Percentiles rank a stretch among this genome's conserved stretches.
Conservation (phyloP, 1,140 invertebrate species). For the Pseudomyrmex dendroicus region DNA sequence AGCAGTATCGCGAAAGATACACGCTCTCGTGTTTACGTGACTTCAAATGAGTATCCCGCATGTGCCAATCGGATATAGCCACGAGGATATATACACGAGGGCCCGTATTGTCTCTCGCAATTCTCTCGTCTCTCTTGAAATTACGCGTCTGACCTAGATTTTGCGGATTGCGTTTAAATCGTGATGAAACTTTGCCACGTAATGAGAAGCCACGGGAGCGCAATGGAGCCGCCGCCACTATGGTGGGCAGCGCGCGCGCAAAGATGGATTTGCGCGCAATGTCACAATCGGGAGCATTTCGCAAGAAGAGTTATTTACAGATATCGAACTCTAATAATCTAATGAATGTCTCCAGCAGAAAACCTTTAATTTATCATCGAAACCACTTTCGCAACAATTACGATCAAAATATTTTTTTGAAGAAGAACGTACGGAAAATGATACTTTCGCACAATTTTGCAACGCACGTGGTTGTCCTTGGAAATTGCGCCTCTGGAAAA, state of each 20-base stretch:
- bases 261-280: background rate
- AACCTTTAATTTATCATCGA: too few species aligned
- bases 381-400: too few species aligned
- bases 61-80: constrained; percentile 12
- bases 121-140: constrained; percentile 48
- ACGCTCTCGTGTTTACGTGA: background rate
- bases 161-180: constrained; percentile 62
- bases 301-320: background rate
- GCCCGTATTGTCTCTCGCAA: constrained; percentile 49
- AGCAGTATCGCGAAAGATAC: background rate
- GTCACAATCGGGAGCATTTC: constrained; percentile 1
- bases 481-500: background rate
- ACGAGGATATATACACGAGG: background rate
- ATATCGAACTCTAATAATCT: background rate
- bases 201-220: constrained; percentile 40
- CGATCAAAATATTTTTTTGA: too few species aligned
- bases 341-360: background rate
- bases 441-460: constrained; percentile 9
- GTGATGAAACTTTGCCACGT: constrained; percentile 58
- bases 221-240: background rate
- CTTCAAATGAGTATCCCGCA: background rate
- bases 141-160: constrained; percentile 62
- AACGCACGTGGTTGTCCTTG: background rate
- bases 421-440: too few species aligned
- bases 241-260: background rate